These are phyloP conservation scores for Drosophila parthenogenetica DNA, from an alignment of 2,888 invertebrate genomes.

Conservation along the genomic window DNA sequence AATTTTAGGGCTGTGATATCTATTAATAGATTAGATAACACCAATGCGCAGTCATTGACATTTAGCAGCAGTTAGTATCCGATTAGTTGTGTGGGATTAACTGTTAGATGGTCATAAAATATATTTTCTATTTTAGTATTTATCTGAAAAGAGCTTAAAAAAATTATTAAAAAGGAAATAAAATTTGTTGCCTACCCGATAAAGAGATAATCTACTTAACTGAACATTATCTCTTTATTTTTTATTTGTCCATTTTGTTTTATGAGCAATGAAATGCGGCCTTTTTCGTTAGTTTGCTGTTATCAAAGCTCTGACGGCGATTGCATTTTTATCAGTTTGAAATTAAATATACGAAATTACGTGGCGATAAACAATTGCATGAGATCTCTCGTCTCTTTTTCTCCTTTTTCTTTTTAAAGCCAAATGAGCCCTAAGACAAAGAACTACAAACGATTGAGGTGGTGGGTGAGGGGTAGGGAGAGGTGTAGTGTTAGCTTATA, in stretches of 20 bases:
- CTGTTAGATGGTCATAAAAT: no score
- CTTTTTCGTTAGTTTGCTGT: constrained; percentile 31
- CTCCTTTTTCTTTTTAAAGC: neutral
- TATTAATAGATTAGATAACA: neutral
- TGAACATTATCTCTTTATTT: neutral
- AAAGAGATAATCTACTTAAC: constrained; percentile 23
- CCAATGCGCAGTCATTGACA: neutral
- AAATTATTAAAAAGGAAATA: no score
- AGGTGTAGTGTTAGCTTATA: neutral
- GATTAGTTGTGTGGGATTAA: no score
- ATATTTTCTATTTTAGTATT: no score
- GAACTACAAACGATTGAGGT: constrained; percentile 6
- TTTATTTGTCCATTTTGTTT: neutral
- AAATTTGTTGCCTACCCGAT: constrained; percentile 1
- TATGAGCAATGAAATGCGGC: constrained; percentile 5
- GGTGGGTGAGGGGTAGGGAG: neutral
- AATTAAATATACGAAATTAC: constrained; percentile 31
- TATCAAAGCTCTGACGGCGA: constrained; percentile 27
- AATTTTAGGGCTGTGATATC: neutral
- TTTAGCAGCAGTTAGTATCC: neutral
- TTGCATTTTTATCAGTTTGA: constrained; percentile 33
- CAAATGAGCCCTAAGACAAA: constrained; percentile 16
- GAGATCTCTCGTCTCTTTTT: neutral
- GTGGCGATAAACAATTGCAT: constrained; percentile 43
- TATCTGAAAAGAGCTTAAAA: no score